Base-by-base conservation (phyloP, 2,888 invertebrate species). In the Standfussiana lucernea region DNA sequence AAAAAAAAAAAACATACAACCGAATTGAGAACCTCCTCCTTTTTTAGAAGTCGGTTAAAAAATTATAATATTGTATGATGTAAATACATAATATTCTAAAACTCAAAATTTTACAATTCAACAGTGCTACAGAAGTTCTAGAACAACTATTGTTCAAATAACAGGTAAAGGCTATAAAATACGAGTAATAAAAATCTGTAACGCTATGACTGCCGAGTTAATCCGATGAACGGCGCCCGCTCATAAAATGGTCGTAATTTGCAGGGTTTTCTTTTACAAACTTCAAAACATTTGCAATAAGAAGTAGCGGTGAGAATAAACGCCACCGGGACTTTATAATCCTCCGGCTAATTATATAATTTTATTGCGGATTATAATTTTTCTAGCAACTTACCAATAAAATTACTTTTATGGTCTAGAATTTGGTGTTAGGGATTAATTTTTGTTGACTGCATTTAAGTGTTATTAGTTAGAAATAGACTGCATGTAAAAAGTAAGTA, bases 351-450 rank as follows among this genome's bases (percentile, higher is more conserved):
- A 65, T n/a, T n/a, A n/a, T n/a, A n/a, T 67, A 18, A 73, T 73
- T 79, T 84, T 80, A 80, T 71, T 80, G 72, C 35, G 53, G 69
- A 62, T 84, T 67, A 64, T 47, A 53, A 69, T 45, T 61, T 72
- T 85, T 72, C 66, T 79, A 75, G 77, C 40, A 40, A 68, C 59
- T 61, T 35, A 24, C 47, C 40, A 65, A 69, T 73, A 74, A 56
- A 62, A 47, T 74, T 24, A 53, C 40, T 53, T 72, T 61, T 28
- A 79, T 7, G 35, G 32, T 72, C 42, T 72, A 53, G 37, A 37
- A 65, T 81, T n/a, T 32, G 1, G 18, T 65, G 47, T 40, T n/a
- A 40, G 2, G 53, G 10, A 40, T 53, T 40, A 45, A 8, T 32
- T 18, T 32, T 28, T 47, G 15, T 50, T 21, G 10, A n/a, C 3